phyloP scores from a whole-genome alignment of 1,140 invertebrate species.

The Helicoverpa zea region DNA sequence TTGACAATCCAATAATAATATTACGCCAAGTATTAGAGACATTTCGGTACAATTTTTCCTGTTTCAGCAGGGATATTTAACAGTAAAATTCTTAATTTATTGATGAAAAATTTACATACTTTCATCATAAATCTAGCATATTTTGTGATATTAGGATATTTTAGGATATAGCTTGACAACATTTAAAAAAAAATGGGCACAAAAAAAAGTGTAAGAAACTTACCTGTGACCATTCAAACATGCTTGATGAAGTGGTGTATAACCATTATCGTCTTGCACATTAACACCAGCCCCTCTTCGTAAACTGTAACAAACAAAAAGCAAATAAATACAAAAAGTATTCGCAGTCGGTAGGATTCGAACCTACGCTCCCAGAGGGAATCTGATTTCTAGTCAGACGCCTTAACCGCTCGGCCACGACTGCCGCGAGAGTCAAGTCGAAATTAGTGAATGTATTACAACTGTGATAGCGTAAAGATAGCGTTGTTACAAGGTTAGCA shows the following conservation, averaged over 20 bases:
- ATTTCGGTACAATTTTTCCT: no score
- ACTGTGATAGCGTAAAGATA: background rate
- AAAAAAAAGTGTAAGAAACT: constrained; percentile 67
- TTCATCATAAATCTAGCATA: no score
- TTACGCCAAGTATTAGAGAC: no score
- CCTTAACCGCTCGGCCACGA: constrained; percentile 95
- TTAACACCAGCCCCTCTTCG: constrained; percentile 96
- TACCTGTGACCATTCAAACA: constrained; percentile 97
- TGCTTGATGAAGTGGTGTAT: constrained; percentile 97
- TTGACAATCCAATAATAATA: no score
- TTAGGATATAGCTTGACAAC: background rate
- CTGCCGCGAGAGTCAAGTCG: constrained; percentile 81
- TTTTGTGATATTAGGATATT: no score
- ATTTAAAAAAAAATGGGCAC: no score
- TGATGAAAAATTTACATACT: no score
- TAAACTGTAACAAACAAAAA: constrained; percentile 89
- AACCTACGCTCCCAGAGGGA: constrained; percentile 95
- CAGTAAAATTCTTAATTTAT: no score
- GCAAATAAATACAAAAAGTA: constrained; percentile 62
- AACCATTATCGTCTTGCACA: constrained; percentile 97
- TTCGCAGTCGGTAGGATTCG: constrained; percentile 94
- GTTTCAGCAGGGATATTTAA: no score
- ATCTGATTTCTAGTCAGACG: constrained; percentile 95
- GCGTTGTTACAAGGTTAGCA: background rate
- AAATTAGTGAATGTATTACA: constrained; percentile 42